Conservation (phyloP, 2,113 vertebrate genomes). For the Sigmodon hispidus region DNA sequence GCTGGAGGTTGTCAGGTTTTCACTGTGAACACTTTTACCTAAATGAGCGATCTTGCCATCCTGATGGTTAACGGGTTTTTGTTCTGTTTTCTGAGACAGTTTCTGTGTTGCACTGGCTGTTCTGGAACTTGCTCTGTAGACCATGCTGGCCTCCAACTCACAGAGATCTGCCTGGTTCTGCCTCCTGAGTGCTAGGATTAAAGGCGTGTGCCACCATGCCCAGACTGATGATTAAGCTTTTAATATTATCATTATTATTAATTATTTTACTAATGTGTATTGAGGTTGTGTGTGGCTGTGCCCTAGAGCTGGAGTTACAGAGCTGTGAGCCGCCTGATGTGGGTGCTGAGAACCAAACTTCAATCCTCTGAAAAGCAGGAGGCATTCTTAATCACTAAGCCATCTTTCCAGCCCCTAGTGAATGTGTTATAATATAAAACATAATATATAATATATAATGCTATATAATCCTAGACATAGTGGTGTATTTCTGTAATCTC, state of each 20-base stretch:
- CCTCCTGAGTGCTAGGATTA: neutral
- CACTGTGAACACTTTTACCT: neutral
- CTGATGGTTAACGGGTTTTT: neutral
- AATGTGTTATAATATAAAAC: too few relatives aligned
- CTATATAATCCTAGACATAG: neutral
- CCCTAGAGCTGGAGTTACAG: neutral
- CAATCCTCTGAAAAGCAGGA: too few relatives aligned
- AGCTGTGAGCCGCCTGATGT: neutral
- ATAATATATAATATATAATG: too few relatives aligned
- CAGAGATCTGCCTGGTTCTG: neutral
- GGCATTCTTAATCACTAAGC: neutral
- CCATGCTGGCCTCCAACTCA: neutral
- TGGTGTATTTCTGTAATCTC: neutral
- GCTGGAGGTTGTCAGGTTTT: neutral
- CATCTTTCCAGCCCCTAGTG: neutral
- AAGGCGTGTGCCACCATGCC: neutral
- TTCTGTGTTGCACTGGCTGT: neutral
- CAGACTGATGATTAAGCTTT: neutral
- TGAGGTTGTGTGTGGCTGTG: neutral
- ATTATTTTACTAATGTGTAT: neutral
- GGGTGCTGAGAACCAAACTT: too few relatives aligned
- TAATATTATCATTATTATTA: too few relatives aligned
- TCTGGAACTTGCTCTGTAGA: neutral
- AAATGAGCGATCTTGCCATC: neutral
- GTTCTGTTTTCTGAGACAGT: neutral